Base-by-base conservation (phyloP, 2,888 invertebrate species). In the Erebia palarica region DNA sequence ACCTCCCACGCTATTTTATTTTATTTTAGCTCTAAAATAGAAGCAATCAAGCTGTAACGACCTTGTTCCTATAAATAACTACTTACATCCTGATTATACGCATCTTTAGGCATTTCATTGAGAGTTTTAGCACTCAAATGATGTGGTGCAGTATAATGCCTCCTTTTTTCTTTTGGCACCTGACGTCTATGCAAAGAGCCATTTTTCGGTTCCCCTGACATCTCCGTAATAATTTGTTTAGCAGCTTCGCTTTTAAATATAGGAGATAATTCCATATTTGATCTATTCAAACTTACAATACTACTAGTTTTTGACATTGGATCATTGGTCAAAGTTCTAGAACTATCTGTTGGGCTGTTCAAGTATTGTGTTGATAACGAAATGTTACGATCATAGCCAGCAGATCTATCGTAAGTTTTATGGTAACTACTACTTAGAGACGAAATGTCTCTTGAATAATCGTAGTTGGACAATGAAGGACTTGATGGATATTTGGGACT, bases 231-330 rank as follows among this genome's bases (percentile, higher is more conserved):
- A 67, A 97, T 97, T 88, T 97, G 96, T 74, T 96, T 95, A 1
- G 97, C 97, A 1, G 97, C 97, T 85, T 97, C 97, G 82, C 97
- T 97, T 84, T 97, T 97, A 87, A 97, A 97, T 69, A 97, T 96
- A 0, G 97, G 97, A 36, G 96, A 97, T 76, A 97, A 84, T 79
- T 97, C 94, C 79, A 93, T 91, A 71, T 91, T 87, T 2, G 91
- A 92, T 73, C 92, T 81, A 4, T 89, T 92, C 75, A 94, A 77
- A 75, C 93, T 93, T 0, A 84, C 89, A 3, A 93, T 86, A 74
- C 93, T 94, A 72, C 92, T 92, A 0, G 91, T 92, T 75, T 94
- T 94, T 1, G 93, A 93, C 59, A 93, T 73, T 0, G 91, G 92
- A 76, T 93, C 93, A 64, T 94, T 93, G 0, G 91, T 93, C 72